Evolutionary conservation across 2,797 vertebrate genomes (phyloP), one percentile per base, ranked within the genome.

Genomic region (Pseudochirops corinnae): DNA sequence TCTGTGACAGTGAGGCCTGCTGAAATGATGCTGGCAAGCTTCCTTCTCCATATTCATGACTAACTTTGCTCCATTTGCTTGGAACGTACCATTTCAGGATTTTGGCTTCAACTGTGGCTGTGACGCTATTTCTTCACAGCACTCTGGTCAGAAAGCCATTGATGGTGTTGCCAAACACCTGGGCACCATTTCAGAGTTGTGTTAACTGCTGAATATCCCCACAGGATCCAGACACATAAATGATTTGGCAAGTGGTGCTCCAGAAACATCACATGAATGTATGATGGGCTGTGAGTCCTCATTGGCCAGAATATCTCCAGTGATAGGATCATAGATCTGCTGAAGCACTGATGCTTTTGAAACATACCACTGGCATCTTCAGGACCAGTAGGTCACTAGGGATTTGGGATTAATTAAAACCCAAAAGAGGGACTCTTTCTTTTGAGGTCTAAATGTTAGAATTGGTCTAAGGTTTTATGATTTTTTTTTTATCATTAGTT

Each of bases 71-170:
- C 39, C 74, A 46, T 26, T 46, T 82, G 39, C n/a, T 1, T 82
- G 74, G 39, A 46, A 46, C 24, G n/a, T 10, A 46, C 67, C 67
- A 82, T 46, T 82, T 46, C 9, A 46, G 74, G 6, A 46, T 46
- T 82, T 21, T 82, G 74, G 74, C 21, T 46, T 26, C 39, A 82
- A 24, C 39, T 82, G 39, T 26, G 74, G 39, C 74, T 46, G 74
- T 82, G 74, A 82, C 10, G 26, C 74, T 82, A 46, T 82, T 82
- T 82, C 21, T 82, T 46, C 18, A 46, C 18, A 46, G 18, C 39
- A 82, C 74, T 82, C 74, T 82, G 74, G 74, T 82, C 62, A 67
- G 62, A 67, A 67, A 67, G 74, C 74, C 74, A 82, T 82, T 82
- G 74, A 82, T 46, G 24, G 39, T 24, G 74, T 82, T 82, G 74